Conservation (phyloP, 2,888 invertebrate genomes). For the Caenorhabditis sp. region DNA sequence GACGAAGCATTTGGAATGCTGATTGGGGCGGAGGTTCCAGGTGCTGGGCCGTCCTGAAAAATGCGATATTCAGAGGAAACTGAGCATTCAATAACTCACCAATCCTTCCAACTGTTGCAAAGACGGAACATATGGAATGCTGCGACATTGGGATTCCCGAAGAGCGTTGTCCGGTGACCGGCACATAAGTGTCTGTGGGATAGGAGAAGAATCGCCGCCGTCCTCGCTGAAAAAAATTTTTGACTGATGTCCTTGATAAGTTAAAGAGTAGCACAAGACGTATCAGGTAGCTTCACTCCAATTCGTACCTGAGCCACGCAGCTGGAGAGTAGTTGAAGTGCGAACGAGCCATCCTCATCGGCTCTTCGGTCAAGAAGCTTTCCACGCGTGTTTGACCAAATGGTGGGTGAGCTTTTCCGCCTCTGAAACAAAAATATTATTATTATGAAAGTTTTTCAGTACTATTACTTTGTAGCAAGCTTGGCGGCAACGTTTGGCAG, state of each 20-base stretch:
- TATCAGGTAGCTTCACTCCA: no score
- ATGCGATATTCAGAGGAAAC: no score
- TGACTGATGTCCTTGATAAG: background rate
- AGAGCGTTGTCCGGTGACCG: slow-evolving; percentile 62
- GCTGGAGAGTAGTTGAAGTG: slow-evolving; percentile 64
- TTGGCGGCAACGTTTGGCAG: slow-evolving; percentile 48
- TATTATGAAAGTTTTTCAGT: background rate
- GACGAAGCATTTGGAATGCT: slow-evolving; percentile 58
- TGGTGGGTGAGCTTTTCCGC: slow-evolving; percentile 43
- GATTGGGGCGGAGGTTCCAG: slow-evolving; percentile 64
- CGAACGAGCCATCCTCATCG: slow-evolving; percentile 71
- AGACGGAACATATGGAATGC: slow-evolving; percentile 60
- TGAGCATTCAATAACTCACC: slow-evolving; percentile 3
- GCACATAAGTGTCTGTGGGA: slow-evolving; percentile 64
- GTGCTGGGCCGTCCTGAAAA: slow-evolving; percentile 39
- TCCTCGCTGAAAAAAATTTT: slow-evolving; percentile 69
- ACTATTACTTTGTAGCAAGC: slow-evolving; percentile 42
- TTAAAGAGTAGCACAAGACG: no score
- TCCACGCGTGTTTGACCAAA: slow-evolving; percentile 72
- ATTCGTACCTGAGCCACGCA: slow-evolving; percentile 71
- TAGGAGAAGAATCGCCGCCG: slow-evolving; percentile 73
- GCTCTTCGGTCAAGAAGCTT: slow-evolving; percentile 77
- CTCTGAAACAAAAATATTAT: slow-evolving; percentile 22
- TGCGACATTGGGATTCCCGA: slow-evolving; percentile 40
- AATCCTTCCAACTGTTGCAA: slow-evolving; percentile 57